Evolutionary conservation across 2,888 invertebrate species (phyloP), one percentile per base, ranked within the genome.

Genomic region (Standfussiana lucernea): DNA sequence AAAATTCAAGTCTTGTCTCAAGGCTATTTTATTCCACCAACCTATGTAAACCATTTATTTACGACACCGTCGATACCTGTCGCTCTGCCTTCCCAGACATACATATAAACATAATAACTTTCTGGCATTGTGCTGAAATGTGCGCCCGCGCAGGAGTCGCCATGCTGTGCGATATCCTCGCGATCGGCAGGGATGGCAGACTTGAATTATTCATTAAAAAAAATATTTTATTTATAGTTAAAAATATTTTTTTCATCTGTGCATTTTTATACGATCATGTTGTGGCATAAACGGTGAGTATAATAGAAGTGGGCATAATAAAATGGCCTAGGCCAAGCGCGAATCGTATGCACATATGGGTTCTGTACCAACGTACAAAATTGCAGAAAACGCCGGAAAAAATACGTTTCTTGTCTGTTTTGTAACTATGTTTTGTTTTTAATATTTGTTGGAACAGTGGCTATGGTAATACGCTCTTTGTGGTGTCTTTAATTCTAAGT

Each of bases 121-220:
- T 86, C 79, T 83, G 67, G 86, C 77, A 81, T 86, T 85, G 83
- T 87, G 85, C 83, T 84, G 83, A 83, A 84, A 85, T 80, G 82
- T 86, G 86, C 86, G 64, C n/a, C 64, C 0, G 64, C 64, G 87
- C 90, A 86, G 83, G 89, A 85, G 86, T 88, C 81, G 85, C 85
- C 90, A 85, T 86, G 88, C 90, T 86, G 91, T 91, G 91, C 90
- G 86, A 91, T 91, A 90, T 90, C 90, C 78, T 79, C 78, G 64
- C 81, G 80, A 82, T 77, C 75, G 59, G 8, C 77, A 91, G 91
- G 90, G 91, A 18, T 91, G 89, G 18, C 85, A 77, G 80, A 18
- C 7, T 32, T 72, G 68, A 72, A 64, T 76, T 68, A 79, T 77
- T 82, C 61, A 71, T 75, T n/a, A 72, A 71, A 76, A 78, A 42